Conservation (phyloP, 1,140 invertebrate species). For the Sitophilus oryzae region DNA sequence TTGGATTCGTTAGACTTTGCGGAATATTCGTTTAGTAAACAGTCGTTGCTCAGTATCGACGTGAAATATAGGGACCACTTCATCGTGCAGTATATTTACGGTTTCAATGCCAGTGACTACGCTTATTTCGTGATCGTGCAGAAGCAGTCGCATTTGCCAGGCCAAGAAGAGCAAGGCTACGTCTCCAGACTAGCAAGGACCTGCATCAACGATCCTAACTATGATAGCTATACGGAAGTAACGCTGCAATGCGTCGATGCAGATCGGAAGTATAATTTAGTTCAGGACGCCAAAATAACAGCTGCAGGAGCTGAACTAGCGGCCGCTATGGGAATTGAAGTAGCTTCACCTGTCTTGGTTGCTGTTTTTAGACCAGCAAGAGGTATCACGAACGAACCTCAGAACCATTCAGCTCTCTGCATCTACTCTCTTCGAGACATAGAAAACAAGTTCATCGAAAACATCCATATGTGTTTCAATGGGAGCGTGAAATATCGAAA, state of each 20-base stretch:
- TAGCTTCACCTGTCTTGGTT: conserved; percentile 72
- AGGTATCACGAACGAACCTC: conserved; percentile 72
- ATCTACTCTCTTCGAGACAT: conserved; percentile 81
- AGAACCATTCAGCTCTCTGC: conserved; percentile 75
- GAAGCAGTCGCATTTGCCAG: conserved; percentile 81
- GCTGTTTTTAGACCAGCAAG: conserved; percentile 78
- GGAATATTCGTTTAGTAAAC: conserved; percentile 78
- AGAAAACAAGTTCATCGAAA: conserved; percentile 89
- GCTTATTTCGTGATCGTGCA: conserved; percentile 95
- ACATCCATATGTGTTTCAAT: conserved; percentile 96
- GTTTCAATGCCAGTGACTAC: conserved; percentile 90
- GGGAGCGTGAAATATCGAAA: conserved; percentile 85
- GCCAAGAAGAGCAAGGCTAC: conserved; percentile 83
- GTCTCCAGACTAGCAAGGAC: conserved; percentile 83
- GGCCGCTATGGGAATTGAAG: conserved; percentile 66
- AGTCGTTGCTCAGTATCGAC: conserved; percentile 84
- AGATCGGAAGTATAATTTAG: conserved; percentile 74
- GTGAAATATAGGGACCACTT: conserved; percentile 93
- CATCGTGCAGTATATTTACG: conserved; percentile 90
- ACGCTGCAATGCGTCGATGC: conserved; percentile 73
- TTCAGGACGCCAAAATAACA: conserved; percentile 85
- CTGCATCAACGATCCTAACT: conserved; percentile 90
- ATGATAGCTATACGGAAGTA: conserved; percentile 93
- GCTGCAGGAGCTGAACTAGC: conserved; percentile 76
- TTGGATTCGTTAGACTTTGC: conserved; percentile 72